Conservation (phyloP, 2,113 vertebrate genomes). For the Plectropomus leopardus region DNA sequence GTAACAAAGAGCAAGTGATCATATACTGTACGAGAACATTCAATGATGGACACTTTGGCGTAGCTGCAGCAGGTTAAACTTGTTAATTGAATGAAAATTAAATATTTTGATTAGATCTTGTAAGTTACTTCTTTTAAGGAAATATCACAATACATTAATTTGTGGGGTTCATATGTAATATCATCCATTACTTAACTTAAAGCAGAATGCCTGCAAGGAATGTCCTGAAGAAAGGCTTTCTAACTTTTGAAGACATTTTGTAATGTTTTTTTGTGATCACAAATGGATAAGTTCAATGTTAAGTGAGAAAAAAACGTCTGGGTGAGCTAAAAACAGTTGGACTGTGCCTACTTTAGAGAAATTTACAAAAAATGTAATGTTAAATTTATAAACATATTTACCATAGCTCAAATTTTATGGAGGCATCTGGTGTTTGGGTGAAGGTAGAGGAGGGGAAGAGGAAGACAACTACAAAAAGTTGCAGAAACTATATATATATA, state of each 20-base stretch:
- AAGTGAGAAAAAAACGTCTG: background rate
- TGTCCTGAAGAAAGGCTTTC: background rate
- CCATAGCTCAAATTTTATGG: background rate
- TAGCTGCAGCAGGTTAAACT: background rate
- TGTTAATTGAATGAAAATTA: background rate
- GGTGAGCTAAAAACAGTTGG: background rate
- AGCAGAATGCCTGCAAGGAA: background rate
- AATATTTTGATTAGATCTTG: conserved; percentile 10
- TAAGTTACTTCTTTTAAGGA: background rate
- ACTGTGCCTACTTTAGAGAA: background rate
- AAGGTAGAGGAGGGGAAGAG: background rate
- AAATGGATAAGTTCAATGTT: background rate
- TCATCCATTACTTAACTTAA: background rate
- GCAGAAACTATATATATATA: too few species aligned
- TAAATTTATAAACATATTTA: background rate
- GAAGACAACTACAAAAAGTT: too few species aligned
- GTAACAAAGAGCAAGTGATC: background rate
- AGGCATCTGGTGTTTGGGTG: background rate
- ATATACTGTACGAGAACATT: background rate
- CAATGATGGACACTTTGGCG: background rate
- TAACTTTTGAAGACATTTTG: background rate
- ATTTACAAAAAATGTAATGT: background rate
- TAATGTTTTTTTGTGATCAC: background rate
- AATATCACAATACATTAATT: background rate
- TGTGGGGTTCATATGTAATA: background rate